Conservation (phyloP, 2,113 vertebrate genomes). For the Panthera leo region DNA sequence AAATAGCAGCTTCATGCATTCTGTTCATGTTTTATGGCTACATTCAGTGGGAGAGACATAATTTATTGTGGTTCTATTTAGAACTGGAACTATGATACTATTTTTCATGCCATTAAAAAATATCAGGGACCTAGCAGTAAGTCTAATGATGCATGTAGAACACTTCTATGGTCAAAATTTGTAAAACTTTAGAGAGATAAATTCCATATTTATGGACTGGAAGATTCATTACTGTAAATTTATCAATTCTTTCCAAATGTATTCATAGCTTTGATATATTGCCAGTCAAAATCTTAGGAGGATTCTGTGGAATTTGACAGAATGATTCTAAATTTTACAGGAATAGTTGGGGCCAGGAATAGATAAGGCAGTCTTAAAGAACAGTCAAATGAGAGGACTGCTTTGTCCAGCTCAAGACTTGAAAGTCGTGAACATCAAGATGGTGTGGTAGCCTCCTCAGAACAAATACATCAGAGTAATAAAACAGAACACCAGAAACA, state of each 20-base stretch:
- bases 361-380: not conserved
- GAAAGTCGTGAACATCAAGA: not conserved
- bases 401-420: not conserved
- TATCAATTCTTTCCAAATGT: not conserved
- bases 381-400: not conserved
- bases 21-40: not conserved
- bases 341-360: not conserved
- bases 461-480: not conserved
- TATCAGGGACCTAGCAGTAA: not conserved
- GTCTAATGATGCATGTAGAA: not conserved
- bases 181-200: not conserved
- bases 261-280: not conserved
- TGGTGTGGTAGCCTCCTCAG: not conserved
- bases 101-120: constrained; percentile 21
- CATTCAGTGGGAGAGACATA: not conserved
- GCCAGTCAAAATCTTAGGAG: not conserved
- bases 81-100: not conserved
- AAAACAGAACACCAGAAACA: not conserved
- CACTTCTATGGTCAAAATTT: not conserved
- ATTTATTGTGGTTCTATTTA: not conserved
- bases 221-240: not conserved
- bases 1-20: not conserved
- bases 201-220: not conserved
- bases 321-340: not conserved
- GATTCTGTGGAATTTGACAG: not conserved